Evolutionary conservation across 2,888 invertebrate species (phyloP).

Genomic region (Ornithoptera priamus): DNA sequence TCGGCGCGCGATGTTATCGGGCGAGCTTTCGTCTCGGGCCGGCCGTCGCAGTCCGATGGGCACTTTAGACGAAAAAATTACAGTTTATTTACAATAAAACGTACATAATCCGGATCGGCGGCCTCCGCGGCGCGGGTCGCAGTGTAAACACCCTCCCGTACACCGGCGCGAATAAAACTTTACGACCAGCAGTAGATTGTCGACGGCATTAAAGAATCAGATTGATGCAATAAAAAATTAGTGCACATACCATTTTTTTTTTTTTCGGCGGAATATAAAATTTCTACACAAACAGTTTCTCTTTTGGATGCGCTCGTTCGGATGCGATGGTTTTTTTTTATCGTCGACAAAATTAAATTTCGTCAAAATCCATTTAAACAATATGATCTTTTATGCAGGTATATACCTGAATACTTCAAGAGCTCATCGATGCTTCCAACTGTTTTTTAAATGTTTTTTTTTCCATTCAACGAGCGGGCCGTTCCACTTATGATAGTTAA

Average conservation of each 20-base stretch:
- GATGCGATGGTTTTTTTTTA: too few species aligned
- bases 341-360: too few species aligned
- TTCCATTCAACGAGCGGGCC: too few species aligned
- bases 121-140: slow-evolving; percentile 15
- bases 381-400: too few species aligned
- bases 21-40: slow-evolving; percentile 44
- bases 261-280: slow-evolving; percentile 17
- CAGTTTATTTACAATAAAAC: slow-evolving; percentile 54
- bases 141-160: slow-evolving; percentile 13
- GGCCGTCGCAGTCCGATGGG: slow-evolving; percentile 48
- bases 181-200: slow-evolving; percentile 19
- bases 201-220: slow-evolving; percentile 22
- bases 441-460: too few species aligned
- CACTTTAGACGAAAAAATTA: slow-evolving; percentile 49
- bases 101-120: slow-evolving; percentile 33
- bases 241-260: slow-evolving; percentile 16
- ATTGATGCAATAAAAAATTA: slow-evolving; percentile 30
- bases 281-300: not conserved
- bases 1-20: slow-evolving; percentile 41
- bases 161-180: slow-evolving; percentile 29
- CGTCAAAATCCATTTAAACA: too few species aligned
- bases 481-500: too few species aligned
- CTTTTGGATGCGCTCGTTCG: too few species aligned
- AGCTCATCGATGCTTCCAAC: too few species aligned
- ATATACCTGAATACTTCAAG: too few species aligned